phyloP scores from a whole-genome alignment of 1,140 invertebrate species.

The Branchinecta lynchi region DNA sequence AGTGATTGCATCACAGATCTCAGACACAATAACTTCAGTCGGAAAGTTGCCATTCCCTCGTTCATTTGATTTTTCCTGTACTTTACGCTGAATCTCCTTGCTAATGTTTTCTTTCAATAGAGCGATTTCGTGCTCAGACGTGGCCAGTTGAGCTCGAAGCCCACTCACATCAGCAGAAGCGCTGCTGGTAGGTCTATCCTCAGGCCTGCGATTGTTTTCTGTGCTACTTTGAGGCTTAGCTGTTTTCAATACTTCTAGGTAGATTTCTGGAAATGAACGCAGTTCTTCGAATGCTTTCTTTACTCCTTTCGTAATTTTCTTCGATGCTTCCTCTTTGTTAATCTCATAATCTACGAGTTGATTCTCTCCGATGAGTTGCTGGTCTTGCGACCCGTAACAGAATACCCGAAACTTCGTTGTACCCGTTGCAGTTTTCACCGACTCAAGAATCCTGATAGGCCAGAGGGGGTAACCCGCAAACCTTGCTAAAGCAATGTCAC shows the following conservation, averaged over 20 bases:
- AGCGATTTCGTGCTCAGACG: too few relatives aligned
- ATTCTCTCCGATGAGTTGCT: conserved; percentile 9
- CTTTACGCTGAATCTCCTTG: conserved; percentile 5
- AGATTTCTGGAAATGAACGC: conserved; percentile 1
- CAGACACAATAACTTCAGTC: conserved; percentile 5
- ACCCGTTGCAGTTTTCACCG: not conserved
- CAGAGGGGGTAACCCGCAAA: conserved; percentile 4
- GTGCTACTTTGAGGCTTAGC: conserved; percentile 9
- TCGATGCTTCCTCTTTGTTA: too few relatives aligned
- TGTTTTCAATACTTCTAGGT: conserved; percentile 10
- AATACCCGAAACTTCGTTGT: conserved; percentile 1
- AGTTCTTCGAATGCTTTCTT: too few relatives aligned
- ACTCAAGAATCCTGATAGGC: conserved; percentile 5
- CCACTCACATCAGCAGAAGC: too few relatives aligned
- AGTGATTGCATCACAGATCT: conserved; percentile 1
- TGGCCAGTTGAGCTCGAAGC: too few relatives aligned
- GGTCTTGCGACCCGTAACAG: too few relatives aligned
- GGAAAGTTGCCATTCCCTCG: conserved; percentile 1
- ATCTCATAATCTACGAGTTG: too few relatives aligned
- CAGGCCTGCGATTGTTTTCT: conserved; percentile 4
- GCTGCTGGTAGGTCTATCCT: too few relatives aligned
- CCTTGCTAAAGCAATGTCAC: conserved; percentile 6
- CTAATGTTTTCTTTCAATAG: conserved; percentile 7
- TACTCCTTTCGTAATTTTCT: too few relatives aligned
- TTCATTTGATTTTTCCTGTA: conserved; percentile 7